Conservation (phyloP, 92 coral and sea anemone species). For the Zoanthus sansibaricus region DNA sequence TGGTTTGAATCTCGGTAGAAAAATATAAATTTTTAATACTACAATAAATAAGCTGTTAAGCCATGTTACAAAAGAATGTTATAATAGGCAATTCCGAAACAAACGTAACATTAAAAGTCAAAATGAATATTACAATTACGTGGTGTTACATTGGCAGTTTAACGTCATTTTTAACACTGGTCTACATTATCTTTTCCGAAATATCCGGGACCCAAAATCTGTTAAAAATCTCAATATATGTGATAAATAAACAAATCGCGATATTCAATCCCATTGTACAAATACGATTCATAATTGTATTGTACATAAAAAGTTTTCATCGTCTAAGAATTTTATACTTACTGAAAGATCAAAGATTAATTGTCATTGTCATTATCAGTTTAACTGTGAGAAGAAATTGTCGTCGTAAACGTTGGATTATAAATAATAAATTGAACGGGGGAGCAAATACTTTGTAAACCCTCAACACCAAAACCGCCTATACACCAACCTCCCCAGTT, state of each 20-base stretch:
- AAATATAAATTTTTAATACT: conserved; percentile 37
- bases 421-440: conserved; percentile 82
- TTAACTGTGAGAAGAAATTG: conserved; percentile 76
- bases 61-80: not conserved
- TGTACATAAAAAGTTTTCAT: not conserved
- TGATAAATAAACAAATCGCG: conserved; percentile 26
- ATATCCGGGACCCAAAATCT: not conserved
- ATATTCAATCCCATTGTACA: not conserved
- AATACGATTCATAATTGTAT: not conserved
- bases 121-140: not conserved
- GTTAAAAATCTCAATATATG: conserved; percentile 37
- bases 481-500: conserved; percentile 9
- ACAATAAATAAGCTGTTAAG: conserved; percentile 33
- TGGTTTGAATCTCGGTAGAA: not conserved
- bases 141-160: not conserved
- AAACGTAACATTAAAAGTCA: conserved; percentile 3
- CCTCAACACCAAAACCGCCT: conserved; percentile 24
- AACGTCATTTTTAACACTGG: not conserved
- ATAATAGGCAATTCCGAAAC: conserved; percentile 13
- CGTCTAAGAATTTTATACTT: not conserved
- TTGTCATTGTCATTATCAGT: conserved; percentile 61
- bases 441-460: conserved; percentile 71
- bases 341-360: conserved; percentile 78
- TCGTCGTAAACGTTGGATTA: conserved; percentile 64
- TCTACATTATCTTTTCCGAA: conserved; percentile 4